Percentiles rank a stretch among this genome's conserved stretches.
Evolutionary conservation across 53 echinoderm and acorn worm genomes (phyloP).

Genomic region (Patiria pectinifera): DNA sequence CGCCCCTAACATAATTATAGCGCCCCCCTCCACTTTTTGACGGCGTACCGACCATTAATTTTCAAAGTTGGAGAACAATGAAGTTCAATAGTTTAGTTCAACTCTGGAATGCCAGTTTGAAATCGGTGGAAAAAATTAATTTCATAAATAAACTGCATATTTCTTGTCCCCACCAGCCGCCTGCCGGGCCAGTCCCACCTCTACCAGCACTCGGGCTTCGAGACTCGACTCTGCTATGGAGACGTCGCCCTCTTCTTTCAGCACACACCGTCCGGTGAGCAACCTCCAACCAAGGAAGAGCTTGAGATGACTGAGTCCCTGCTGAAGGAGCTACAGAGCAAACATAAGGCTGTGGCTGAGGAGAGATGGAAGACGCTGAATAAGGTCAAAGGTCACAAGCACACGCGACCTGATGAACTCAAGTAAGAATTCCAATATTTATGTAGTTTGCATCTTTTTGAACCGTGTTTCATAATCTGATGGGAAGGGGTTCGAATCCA

Average conservation of each 20-base stretch:
- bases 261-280: slow-evolving; percentile 84
- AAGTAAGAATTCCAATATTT: slow-evolving; percentile 55
- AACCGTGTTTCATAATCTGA: no score
- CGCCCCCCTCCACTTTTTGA: no score
- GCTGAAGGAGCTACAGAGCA: slow-evolving; percentile 65
- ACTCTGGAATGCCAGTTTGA: no score
- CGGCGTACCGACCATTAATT: no score
- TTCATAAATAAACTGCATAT: background rate
- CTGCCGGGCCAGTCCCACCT: slow-evolving; percentile 81
- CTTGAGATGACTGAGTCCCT: slow-evolving; percentile 57
- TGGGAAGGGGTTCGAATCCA: no score
- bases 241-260: slow-evolving; percentile 95
- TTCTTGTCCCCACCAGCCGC: slow-evolving; percentile 60
- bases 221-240: slow-evolving; percentile 86
- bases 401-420: slow-evolving; percentile 73
- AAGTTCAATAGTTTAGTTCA: no score
- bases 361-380: slow-evolving; percentile 66
- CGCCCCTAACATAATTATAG: no score
- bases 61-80: no score
- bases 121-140: background rate
- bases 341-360: slow-evolving; percentile 55
- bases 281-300: slow-evolving; percentile 68
- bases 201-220: slow-evolving; percentile 95
- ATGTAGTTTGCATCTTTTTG: no score
- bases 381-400: slow-evolving; percentile 61